A percentile compares a stretch with the other conserved stretches of the same genome.
phyloP scores from a whole-genome alignment of 2,113 vertebrate genomes.

The Sisor rabdophorus region DNA sequence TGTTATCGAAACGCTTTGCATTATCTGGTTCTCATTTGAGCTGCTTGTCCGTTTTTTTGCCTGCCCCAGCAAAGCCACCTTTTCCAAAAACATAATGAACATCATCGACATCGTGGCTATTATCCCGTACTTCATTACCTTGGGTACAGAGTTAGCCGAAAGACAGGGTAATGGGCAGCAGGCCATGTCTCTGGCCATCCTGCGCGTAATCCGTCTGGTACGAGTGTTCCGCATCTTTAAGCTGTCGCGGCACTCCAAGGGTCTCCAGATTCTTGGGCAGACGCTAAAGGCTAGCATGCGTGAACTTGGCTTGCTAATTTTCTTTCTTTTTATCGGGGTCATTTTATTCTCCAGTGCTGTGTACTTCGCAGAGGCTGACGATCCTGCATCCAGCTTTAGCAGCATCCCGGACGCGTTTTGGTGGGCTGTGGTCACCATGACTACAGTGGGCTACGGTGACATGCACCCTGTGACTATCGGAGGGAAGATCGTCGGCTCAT shows the following conservation, averaged over 20 bases:
- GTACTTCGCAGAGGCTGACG: conserved; percentile 94
- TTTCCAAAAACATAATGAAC: conserved; percentile 98
- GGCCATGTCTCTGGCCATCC: conserved; percentile 96
- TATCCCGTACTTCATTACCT: conserved; percentile 95
- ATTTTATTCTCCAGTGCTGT: conserved; percentile 96
- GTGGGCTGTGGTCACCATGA: conserved; percentile 99
- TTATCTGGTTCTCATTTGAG: conserved; percentile 99
- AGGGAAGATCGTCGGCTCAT: conserved; percentile 93
- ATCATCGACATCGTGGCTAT: conserved; percentile 98
- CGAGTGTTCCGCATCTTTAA: conserved; percentile 96
- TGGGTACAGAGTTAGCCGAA: conserved; percentile 93
- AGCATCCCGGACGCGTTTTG: conserved; percentile 98
- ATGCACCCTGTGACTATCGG: conserved; percentile 98
- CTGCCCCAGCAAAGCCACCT: conserved; percentile 92
- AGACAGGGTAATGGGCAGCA: conserved; percentile 87
- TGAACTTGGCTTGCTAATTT: conserved; percentile 91
- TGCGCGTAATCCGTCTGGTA: conserved; percentile 92
- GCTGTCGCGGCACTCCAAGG: conserved; percentile 94
- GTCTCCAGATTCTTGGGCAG: conserved; percentile 93
- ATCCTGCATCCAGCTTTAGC: conserved; percentile 88
- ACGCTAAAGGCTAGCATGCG: conserved; percentile 96
- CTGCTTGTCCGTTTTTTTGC: conserved; percentile 91
- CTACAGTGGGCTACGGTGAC: conserved; percentile 94
- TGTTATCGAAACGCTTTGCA: conserved; percentile 94
- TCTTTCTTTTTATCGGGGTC: conserved; percentile 96